Base-by-base conservation (phyloP, 1,140 invertebrate genomes). In the Drosophila simulans region DNA sequence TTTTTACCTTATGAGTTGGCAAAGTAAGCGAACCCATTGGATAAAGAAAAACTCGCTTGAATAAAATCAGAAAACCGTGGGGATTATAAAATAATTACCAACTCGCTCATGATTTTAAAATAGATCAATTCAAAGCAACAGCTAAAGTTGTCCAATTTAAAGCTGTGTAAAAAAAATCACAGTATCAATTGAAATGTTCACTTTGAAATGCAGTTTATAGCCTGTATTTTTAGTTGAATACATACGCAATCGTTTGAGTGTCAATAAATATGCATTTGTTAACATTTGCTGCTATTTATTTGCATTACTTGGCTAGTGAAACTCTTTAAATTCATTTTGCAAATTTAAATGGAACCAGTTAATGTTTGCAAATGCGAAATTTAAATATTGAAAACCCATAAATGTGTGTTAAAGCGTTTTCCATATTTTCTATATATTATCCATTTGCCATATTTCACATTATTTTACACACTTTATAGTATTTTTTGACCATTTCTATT, bases 361-460 rank as follows among this genome's bases (percentile, higher is more conserved):
- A 11, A 37, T 52, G 31, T 40, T 22, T 25, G 25, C 12, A 7
- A 15, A 40, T n/a, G 12, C 12, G 0, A 52, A 57, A 39, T 56
- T 57, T 45, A 15, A 45, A 22, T 15, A 63, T 58, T 15, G 10
- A 34, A 62, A 56, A 62, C 42, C 56, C 25, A 43, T 43, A 12
- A 34, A 34, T 55, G n/a, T 17, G 10, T 34, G 17, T 52, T 12
- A 5, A 52, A 22, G 20, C 20, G 35, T 53, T 60, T 31, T 22
- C 34, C 48, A 60, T 57, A 42, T 31, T 31, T 31, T 31, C 0
- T 7, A 31, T 10, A 60, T 57, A 42, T 31, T 31, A 8, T 31
- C 3, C 31, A 31, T 10, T 58, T 22, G 17, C 5, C 15, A 43
- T 43, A 25, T 15, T 7, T 34, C 57, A 20, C 15, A 22, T 10